Evolutionary conservation across 2,797 vertebrate genomes (phyloP), one percentile per base, ranked within the genome.

Genomic region (Gobionotothen gibberifrons): DNA sequence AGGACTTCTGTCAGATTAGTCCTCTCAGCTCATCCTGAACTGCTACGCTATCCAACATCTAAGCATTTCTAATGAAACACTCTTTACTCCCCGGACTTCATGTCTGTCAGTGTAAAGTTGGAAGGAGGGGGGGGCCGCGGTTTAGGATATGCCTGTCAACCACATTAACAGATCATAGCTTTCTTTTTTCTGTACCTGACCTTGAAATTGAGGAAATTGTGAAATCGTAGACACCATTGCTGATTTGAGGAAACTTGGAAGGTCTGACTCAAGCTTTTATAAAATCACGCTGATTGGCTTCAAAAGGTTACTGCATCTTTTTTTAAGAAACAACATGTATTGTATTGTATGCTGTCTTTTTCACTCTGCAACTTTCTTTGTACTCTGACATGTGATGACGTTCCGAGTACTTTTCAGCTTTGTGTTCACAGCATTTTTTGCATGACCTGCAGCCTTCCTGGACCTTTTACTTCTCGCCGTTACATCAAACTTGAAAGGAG

Each of bases 141-240:
- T 47, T 67, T 3, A 62, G 67, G 83, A 83, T 66, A 83, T 82
- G 88, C 82, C 71, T 89, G 87, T 90, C 88, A 87, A 72, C 69
- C 70, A 52, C 79, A 86, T 85, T 85, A 85, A 84, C 71, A 85
- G 74, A 86, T 90, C 86, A 72, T 53, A 48, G 72, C 46, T 59
- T 75, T 84, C 32, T 36, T 78, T 69, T 69, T 72, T 61, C 59
- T 68, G 13, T 76, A 68, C 64, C 72, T 86, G 76, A 88, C 88
- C 85, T 81, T 89, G 78, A 91, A 90, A 85, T 88, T 67, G 76
- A 81, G 79, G 77, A 82, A 87, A 88, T 88, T 81, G 78, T 80
- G 84, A 87, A 91, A 91, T 87, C 60, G 69, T 75, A 89, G 85
- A 85, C 79, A 70, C 63, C 68, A 44, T 15, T 9, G 54, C 80